Conservation (phyloP, 2,888 invertebrate species). For the Netelia fuscicornis region DNA sequence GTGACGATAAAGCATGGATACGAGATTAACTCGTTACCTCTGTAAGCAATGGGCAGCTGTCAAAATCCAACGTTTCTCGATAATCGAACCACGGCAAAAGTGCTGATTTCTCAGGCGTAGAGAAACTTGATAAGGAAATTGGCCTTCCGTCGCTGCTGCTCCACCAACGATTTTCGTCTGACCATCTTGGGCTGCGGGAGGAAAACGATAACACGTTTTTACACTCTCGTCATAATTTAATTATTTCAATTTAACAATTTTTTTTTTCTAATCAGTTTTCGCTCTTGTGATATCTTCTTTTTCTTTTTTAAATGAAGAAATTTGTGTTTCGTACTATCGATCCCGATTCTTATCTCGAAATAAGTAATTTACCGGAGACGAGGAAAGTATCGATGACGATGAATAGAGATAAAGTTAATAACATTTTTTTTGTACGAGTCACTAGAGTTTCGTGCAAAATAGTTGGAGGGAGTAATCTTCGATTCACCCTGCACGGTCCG, state of each 20-base stretch:
- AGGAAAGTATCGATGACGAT: constrained; percentile 10
- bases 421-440: constrained; percentile 30
- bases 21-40: constrained; percentile 81
- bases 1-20: too few species aligned
- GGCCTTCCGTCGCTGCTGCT: constrained; percentile 86
- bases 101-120: constrained; percentile 86
- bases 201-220: constrained; percentile 1
- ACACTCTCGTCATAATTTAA: not conserved
- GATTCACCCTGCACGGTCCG: constrained; percentile 14
- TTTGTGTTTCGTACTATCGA: too few species aligned
- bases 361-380: constrained; percentile 34
- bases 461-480: constrained; percentile 21
- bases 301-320: too few species aligned
- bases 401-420: constrained; percentile 9
- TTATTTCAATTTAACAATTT: not conserved
- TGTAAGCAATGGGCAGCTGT: constrained; percentile 88
- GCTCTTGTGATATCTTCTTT: constrained; percentile 30
- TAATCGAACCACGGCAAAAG: constrained; percentile 87
- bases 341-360: not conserved
- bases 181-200: constrained; percentile 60
- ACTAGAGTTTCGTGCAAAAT: constrained; percentile 9
- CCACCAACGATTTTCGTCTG: constrained; percentile 85
- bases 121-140: constrained; percentile 87
- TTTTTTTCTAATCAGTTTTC: not conserved
- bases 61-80: constrained; percentile 86